These are phyloP conservation scores for Danaus chrysippus DNA, from an alignment of 2,888 invertebrate genomes.

Conservation along the genomic window DNA sequence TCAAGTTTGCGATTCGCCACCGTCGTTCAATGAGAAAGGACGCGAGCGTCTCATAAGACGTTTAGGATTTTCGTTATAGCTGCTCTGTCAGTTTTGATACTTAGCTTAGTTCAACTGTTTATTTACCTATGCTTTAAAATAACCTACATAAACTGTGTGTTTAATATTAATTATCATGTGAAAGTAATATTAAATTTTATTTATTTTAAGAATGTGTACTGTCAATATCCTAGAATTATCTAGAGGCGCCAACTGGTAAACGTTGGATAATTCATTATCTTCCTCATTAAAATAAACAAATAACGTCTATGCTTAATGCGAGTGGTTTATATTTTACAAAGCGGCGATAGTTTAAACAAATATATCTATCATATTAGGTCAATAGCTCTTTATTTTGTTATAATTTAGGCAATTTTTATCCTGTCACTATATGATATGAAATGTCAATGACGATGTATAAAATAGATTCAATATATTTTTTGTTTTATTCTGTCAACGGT, in stretches of 20 bases:
- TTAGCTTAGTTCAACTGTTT: background rate
- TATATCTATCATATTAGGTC: background rate
- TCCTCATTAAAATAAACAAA: slow-evolving; percentile 14
- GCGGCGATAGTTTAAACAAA: slow-evolving; percentile 3
- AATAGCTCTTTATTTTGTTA: background rate
- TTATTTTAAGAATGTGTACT: slow-evolving; percentile 15
- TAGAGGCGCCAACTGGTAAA: slow-evolving; percentile 31
- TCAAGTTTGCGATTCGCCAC: slow-evolving; percentile 75
- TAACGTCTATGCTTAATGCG: background rate
- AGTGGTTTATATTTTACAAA: slow-evolving; percentile 2
- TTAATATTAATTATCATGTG: slow-evolving; percentile 4
- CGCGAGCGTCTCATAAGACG: slow-evolving; percentile 55
- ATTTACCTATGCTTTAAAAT: too few relatives aligned
- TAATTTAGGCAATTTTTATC: background rate
- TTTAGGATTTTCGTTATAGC: slow-evolving; percentile 21
- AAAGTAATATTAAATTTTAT: slow-evolving; percentile 8
- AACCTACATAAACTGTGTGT: slow-evolving; percentile 3
- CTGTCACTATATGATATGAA: too few relatives aligned
- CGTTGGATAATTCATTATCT: slow-evolving; percentile 19
- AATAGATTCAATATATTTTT: background rate
- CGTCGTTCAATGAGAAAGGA: slow-evolving; percentile 63
- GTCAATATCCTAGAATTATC: slow-evolving; percentile 17
- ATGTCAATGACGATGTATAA: background rate
- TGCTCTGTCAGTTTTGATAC: slow-evolving; percentile 32
- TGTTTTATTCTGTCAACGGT: background rate